Base-by-base conservation (phyloP, 2,113 vertebrate genomes). In the Sinocyclocheilus grahami region DNA sequence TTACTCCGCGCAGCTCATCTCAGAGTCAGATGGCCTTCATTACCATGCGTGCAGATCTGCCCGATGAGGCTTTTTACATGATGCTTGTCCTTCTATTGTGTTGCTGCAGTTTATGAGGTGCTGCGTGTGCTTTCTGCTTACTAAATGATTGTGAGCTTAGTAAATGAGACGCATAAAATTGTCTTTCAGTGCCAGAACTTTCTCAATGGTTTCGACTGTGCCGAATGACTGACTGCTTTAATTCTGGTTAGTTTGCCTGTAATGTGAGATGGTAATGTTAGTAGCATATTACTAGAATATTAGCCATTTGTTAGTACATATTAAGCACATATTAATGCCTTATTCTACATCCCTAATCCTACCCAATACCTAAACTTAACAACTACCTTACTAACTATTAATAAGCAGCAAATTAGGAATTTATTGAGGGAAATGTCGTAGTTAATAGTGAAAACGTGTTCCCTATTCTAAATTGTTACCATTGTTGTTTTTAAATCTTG, bases 11-110 rank as follows among this genome's bases (percentile, higher is more conserved):
- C 39, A 9, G 39, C 39, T 42, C 39, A 8, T 42, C 39, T 42
- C 39, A 79, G 82, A 83, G 72, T 82, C 72, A 76, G 82, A 77
- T 81, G 62, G 30, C 77, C 87, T 88, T 71, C 24, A 69, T 84
- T 75, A 62, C 5, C 20, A 10, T 30, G 75, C 51, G 33, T 48
- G 22, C 74, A 78, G 30, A 46, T 37, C 14, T 14, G 85, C 69
- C 39, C 11, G 24, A 46, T 72, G 37, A 42, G 65, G 77, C 78
- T 72, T 33, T 16, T 67, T 46, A 58, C 82, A 18, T 39, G 11
- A 5, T 4, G 6, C 78, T 62, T 42, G 78, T 80, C 53, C 62
- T 67, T 67, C 79, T 51, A 12, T 82, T 82, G 79, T 82, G 60
- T 10, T 67, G 33, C 24, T 24, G 13, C 51, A 9, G 18, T 39